Conservation (phyloP, 2,113 vertebrate genomes). For the Talpa occidentalis region DNA sequence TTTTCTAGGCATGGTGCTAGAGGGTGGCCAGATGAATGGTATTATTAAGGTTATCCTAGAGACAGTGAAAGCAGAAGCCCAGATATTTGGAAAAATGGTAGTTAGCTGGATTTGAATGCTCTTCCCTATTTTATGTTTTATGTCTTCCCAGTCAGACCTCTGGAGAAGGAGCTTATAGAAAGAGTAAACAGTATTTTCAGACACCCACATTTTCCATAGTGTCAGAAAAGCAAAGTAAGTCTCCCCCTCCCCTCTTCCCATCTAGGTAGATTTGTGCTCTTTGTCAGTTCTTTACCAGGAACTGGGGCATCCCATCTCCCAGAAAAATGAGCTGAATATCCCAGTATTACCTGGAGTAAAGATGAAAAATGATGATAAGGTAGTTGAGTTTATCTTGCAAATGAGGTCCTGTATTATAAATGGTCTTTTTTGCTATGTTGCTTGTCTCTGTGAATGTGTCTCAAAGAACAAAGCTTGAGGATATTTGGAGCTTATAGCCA, state of each 20-base stretch:
- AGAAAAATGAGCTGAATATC: not conserved
- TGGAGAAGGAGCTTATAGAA: not conserved
- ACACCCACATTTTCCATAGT: not conserved
- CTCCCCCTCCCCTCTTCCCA: not conserved
- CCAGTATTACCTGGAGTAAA: not conserved
- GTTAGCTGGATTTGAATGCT: not conserved
- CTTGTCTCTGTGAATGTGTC: not conserved
- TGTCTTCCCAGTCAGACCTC: too few relatives aligned
- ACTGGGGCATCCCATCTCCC: not conserved
- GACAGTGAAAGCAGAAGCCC: not conserved
- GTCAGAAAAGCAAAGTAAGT: not conserved
- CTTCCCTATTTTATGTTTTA: not conserved
- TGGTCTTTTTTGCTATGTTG: not conserved
- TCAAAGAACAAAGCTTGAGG: not conserved
- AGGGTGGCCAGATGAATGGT: not conserved
- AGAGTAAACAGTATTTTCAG: not conserved
- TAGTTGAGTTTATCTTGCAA: not conserved
- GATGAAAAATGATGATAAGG: not conserved
- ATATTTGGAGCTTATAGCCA: not conserved
- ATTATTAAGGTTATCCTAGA: not conserved
- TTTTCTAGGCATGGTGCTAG: not conserved
- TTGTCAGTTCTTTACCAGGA: not conserved
- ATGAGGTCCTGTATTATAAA: not conserved
- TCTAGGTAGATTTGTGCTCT: not conserved
- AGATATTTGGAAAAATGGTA: not conserved